Conservation (phyloP, 2,888 invertebrate species). For the Caenorhabditis drosophilae region DNA sequence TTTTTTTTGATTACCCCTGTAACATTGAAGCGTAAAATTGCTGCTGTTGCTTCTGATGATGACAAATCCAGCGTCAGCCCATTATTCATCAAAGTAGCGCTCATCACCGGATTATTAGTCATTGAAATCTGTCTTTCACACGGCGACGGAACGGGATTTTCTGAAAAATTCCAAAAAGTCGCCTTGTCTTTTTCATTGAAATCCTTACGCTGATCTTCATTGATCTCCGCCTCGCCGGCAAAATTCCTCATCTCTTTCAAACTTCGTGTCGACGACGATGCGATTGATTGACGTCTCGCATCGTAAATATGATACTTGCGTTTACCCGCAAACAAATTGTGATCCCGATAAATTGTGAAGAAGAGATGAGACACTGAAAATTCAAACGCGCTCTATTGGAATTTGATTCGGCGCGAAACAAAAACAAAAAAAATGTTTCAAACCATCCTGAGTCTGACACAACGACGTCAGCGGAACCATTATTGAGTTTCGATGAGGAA, state of each 20-base stretch:
- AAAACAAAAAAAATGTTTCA: neutral
- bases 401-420: no score
- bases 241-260: neutral
- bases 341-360: conserved; percentile 43
- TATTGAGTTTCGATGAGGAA: conserved; percentile 9
- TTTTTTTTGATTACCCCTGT: no score
- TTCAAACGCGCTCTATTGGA: no score
- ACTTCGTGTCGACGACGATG: neutral
- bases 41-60: conserved; percentile 15
- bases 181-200: no score
- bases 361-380: conserved; percentile 33
- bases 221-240: neutral
- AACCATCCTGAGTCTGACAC: conserved; percentile 15
- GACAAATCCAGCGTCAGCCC: conserved; percentile 6
- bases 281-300: neutral
- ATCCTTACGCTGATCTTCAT: no score
- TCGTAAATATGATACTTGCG: conserved; percentile 21
- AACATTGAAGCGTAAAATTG: conserved; percentile 19
- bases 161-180: conserved; percentile 6
- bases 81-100: conserved; percentile 36
- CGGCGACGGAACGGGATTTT: conserved; percentile 11
- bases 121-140: conserved; percentile 38
- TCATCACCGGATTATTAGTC: conserved; percentile 34
- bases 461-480: conserved; percentile 16
- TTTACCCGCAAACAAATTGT: conserved; percentile 21